phyloP scores from a whole-genome alignment of 1,140 invertebrate genomes.

The Pachypeltis micranthus region DNA sequence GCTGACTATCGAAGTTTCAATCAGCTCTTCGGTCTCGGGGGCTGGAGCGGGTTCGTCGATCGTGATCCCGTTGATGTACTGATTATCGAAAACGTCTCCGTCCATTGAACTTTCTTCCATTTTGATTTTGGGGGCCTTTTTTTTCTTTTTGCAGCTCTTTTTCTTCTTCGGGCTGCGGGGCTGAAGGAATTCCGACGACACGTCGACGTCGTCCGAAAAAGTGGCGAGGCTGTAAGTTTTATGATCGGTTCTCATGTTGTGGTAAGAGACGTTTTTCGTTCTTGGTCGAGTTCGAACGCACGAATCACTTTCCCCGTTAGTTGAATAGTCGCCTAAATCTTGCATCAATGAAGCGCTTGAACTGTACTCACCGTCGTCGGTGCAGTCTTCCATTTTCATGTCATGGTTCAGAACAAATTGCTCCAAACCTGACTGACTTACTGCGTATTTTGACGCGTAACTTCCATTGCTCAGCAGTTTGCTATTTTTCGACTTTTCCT shows the following conservation, averaged over 20 bases:
- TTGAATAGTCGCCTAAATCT: constrained; percentile 29
- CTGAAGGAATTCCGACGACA: not conserved
- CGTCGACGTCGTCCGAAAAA: constrained; percentile 32
- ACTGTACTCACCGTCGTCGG: too few relatives aligned
- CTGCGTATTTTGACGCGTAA: constrained; percentile 22
- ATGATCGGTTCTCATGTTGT: constrained; percentile 39
- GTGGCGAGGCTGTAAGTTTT: constrained; percentile 35
- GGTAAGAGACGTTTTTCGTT: constrained; percentile 51
- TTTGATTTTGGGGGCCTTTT: constrained; percentile 10
- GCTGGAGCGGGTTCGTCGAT: not conserved
- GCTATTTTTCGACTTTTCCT: constrained; percentile 32
- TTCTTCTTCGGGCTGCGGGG: constrained; percentile 4
- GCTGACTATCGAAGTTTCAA: constrained; percentile 25
- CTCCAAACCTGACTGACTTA: constrained; percentile 29
- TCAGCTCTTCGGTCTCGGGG: constrained; percentile 19
- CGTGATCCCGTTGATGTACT: constrained; percentile 19
- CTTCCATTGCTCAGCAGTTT: constrained; percentile 24
- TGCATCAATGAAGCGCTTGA: too few relatives aligned
- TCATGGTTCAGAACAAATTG: constrained; percentile 19
- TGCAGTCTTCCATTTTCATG: constrained; percentile 19
- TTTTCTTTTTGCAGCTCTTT: constrained; percentile 11
- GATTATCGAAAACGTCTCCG: constrained; percentile 11
- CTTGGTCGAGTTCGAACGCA: constrained; percentile 40
- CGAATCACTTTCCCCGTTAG: constrained; percentile 24
- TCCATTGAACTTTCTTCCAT: constrained; percentile 9